Percentiles rank a stretch among this genome's conserved stretches.
phyloP scores from a whole-genome alignment of 2,797 vertebrate species.

The Malacoraja senta region DNA sequence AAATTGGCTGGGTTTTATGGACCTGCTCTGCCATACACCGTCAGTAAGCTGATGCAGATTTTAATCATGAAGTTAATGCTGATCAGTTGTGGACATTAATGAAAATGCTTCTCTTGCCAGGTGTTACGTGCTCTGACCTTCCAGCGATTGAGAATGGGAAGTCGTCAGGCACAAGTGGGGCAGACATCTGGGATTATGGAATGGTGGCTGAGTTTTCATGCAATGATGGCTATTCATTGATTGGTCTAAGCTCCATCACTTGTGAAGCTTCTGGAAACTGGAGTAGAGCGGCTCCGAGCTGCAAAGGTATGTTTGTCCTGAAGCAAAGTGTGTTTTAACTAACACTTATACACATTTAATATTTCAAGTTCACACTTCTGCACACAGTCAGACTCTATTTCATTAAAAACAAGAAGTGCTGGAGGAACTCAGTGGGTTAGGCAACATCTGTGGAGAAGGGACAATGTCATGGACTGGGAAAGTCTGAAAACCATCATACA shows the following conservation, averaged over 20 bases:
- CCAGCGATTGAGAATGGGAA: neutral
- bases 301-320: neutral
- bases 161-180: neutral
- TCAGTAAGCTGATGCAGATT: neutral
- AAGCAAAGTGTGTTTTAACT: no score
- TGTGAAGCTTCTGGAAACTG: neutral
- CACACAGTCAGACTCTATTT: no score
- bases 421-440: no score
- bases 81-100: neutral
- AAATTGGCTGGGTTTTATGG: no score
- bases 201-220: neutral
- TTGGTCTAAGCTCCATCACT: neutral
- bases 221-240: neutral
- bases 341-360: no score
- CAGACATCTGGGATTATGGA: neutral
- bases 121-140: neutral
- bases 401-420: no score
- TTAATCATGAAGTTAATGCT: neutral
- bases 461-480: no score
- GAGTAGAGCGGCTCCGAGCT: neutral
- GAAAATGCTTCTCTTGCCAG: neutral
- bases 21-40: neutral
- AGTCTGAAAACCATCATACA: no score
- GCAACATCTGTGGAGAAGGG: no score
- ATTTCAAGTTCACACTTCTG: no score